Base-by-base conservation (phyloP, 2,113 vertebrate genomes). In the Callospermophilus lateralis region DNA sequence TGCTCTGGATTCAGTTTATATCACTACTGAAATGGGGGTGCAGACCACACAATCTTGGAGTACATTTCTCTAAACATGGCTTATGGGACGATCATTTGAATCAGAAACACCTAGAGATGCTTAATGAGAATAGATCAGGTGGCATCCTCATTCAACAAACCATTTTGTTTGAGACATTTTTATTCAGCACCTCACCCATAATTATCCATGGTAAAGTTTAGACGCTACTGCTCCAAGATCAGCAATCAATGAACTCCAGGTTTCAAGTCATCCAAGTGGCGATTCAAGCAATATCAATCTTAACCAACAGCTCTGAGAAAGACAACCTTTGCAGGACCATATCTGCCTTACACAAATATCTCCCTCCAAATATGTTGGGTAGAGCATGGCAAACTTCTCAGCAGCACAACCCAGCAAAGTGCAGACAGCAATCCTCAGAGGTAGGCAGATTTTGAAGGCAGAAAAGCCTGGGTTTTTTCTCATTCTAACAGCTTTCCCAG, bases 111-210 rank as follows among this genome's bases (percentile, higher is more conserved):
- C 28, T 17, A 67, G 10, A 0, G 17, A 15, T 5, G 8, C 30
- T 89, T 8, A 8, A 37, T 81, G 32, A 74, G 20, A 78, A 88
- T 30, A 15, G 12, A 85, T 48, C 45, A 78, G 45, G 7, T 89
- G 48, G 15, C 3, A 67, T 8, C 7, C 30, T 84, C 19, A 55
- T 65, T 84, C 63, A 78, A 48, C 39, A 89, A 84, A 87, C 91
- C 85, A 58, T 55, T 95, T 77, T 37, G 22, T 73, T 74, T 84
- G 32, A 87, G n/a, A 42, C 4, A 68, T 45, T 92, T 89, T 83
- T 68, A 83, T 48, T 83, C 48, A 65, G 22, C 8, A 67, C 3
- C 17, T 15, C 28, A 80, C 20, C 17, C 45, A 70, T 87, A 76
- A 73, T 63, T 70, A 58, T 22, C 72, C 39, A n/a, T 70, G n/a